Percentiles rank a stretch among this genome's conserved stretches.
Evolutionary conservation across 2,888 invertebrate genomes (phyloP).

Genomic region (Nowickia ferox): DNA sequence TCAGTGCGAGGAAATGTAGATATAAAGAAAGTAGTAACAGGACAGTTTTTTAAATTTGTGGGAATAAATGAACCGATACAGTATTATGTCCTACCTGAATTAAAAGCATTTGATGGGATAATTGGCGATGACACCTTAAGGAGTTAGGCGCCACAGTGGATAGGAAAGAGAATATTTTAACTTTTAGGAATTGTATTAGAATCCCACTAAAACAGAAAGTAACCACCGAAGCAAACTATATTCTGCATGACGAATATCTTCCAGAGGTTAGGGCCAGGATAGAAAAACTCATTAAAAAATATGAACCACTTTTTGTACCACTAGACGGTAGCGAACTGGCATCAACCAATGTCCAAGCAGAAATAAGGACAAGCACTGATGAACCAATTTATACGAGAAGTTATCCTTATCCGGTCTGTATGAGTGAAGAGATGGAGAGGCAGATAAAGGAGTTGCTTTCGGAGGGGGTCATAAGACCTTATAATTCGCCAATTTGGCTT

Average conservation of each 20-base stretch:
- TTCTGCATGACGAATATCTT: too few species aligned
- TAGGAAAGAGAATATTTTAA: too few species aligned
- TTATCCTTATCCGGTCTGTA: not conserved
- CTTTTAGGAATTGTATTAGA: too few species aligned
- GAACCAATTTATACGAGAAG: not conserved
- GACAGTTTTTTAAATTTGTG: conserved; percentile 4
- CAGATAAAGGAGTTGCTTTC: not conserved
- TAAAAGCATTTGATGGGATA: too few species aligned
- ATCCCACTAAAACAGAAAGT: too few species aligned
- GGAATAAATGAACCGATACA: conserved; percentile 9
- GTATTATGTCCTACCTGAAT: conserved; percentile 12
- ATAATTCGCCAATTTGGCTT: not conserved
- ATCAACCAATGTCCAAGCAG: conserved; percentile 1
- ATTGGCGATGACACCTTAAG: too few species aligned
- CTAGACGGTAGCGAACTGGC: conserved; percentile 2
- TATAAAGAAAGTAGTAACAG: conserved; percentile 1
- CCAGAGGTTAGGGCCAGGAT: not conserved
- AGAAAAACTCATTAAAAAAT: conserved; percentile 14
- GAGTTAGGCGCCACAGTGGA: too few species aligned
- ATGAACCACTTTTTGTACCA: conserved; percentile 14
- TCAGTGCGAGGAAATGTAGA: conserved; percentile 18
- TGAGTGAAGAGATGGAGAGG: not conserved
- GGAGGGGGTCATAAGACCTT: not conserved
- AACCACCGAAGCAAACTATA: too few species aligned
- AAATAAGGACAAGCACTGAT: not conserved